Evolutionary conservation across 1,140 invertebrate species (phyloP), one percentile per base, ranked within the genome.

Genomic region (Cydia amplana): DNA sequence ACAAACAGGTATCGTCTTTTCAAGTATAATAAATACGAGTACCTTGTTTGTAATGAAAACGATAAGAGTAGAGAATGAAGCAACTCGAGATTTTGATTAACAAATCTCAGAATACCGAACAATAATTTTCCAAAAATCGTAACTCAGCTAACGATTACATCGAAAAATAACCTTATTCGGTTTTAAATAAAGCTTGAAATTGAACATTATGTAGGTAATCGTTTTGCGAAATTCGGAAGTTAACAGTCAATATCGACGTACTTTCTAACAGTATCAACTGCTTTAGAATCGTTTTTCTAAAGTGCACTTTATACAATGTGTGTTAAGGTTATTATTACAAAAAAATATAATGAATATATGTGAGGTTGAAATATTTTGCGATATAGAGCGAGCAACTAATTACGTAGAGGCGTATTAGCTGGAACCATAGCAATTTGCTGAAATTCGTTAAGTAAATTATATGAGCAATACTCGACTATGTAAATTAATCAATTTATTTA

Each of bases 51-150:
- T n/a, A 51, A 51, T n/a, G 49, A 51, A 51, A 51, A 6, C n/a
- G 74, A 74, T 75, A 79, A 51, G n/a, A 51, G 49, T 6, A 7
- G 12, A 51, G 14, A 49, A 49, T 16, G 49, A 18, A 51, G 49
- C 4, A 51, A n/a, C 49, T 51, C 49, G 49, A 51, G 16, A 51
- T 51, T 51, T 51, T 51, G 49, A 51, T 51, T 51, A 51, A 51
- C 49, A 51, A 46, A 46, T 51, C 49, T 51, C 49, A 18, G 49
- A 51, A 51, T 51, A 51, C n/a, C n/a, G n/a, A 51, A 18, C 49
- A 18, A 4, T 18, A n/a, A 51, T 7, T n/a, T 18, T n/a, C n/a
- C 49, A 18, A 18, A 51, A 5, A 18, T 51, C n/a, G 49, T 51
- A n/a, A 18, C 14, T 51, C n/a, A 51, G 10, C 18, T n/a, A 51